A percentile compares a stretch with the other conserved stretches of the same genome.
Conservation (phyloP, 2,797 vertebrate species). For the Pseudomugil tenellus region DNA sequence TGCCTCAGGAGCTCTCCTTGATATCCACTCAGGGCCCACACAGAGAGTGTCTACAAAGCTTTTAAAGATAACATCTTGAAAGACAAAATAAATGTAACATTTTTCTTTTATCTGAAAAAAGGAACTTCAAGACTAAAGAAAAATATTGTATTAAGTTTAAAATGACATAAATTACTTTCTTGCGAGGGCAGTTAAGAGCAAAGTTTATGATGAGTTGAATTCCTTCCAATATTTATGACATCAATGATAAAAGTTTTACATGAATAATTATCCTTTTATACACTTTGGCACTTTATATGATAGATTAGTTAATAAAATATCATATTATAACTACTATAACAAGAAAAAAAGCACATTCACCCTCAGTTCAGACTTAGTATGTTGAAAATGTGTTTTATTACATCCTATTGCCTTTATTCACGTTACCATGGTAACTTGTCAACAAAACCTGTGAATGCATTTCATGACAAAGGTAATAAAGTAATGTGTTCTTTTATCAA, state of each 20-base stretch:
- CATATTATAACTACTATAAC: not conserved
- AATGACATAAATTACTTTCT: not conserved
- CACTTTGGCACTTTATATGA: not conserved
- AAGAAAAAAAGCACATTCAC: not conserved
- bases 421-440: not conserved
- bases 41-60: constrained; percentile 60
- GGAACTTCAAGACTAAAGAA: constrained; percentile 12
- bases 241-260: not conserved
- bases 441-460: not conserved
- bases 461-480: not conserved
- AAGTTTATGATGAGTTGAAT: constrained; percentile 11
- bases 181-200: not conserved
- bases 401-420: not conserved
- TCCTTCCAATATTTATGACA: not conserved
- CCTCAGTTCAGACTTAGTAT: not conserved
- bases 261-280: not conserved
- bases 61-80: constrained; percentile 65
- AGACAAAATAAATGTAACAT: constrained; percentile 57
- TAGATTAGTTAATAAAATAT: not conserved
- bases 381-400: not conserved
- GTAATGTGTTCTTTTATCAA: not conserved
- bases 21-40: constrained; percentile 39
- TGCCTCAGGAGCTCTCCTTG: constrained; percentile 42
- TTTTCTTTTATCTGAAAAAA: constrained; percentile 37
- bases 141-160: not conserved